Evolutionary conservation across 2,888 invertebrate genomes (phyloP), one percentile per base, ranked within the genome.

Genomic region (Thymelicus lineola): DNA sequence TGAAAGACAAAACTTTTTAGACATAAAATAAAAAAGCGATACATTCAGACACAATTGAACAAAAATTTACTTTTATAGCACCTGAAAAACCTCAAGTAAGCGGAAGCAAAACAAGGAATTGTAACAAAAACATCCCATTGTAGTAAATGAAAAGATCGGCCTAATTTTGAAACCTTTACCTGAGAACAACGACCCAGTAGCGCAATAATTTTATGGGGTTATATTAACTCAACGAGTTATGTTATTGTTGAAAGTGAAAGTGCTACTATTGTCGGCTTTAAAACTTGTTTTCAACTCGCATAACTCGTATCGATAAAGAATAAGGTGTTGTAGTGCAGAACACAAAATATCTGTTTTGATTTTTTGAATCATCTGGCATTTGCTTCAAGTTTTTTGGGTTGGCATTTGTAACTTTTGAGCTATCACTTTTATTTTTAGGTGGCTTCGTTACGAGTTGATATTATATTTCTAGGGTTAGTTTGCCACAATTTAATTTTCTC

Each of bases 231-330:
- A n/a, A 71, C 38, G 53, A 59, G 65, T 35, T 58, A 50, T 46
- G 55, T 86, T 86, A 86, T 89, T 90, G 84, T 89, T 78, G 77
- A 89, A 91, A 91, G 88, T 86, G 90, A 91, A 90, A 91, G 86
- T 79, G 72, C 17, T 59, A 64, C 7, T 55, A 63, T 60, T 36
- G 50, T 59, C 15, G 38, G 36, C 6, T 61, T 66, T 20, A 42
- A 55, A 55, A 20, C 42, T 28, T 14, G 50, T 50, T 50, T 50
- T 50, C 1, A 15, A 50, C 7, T 55, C 20, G 15, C 28, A 12
- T 55, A 28, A 55, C 42, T 42, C 9, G 10, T 42, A 3, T 9
- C 42, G 42, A 42, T 42, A 42, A 42, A 42, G 42, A 42, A 42
- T 42, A 42, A 12, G 9, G 38, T 38, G 7, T 38, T 10, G 12